Conservation (phyloP, 2,113 vertebrate species). For the Drymodes brunneopygia region DNA sequence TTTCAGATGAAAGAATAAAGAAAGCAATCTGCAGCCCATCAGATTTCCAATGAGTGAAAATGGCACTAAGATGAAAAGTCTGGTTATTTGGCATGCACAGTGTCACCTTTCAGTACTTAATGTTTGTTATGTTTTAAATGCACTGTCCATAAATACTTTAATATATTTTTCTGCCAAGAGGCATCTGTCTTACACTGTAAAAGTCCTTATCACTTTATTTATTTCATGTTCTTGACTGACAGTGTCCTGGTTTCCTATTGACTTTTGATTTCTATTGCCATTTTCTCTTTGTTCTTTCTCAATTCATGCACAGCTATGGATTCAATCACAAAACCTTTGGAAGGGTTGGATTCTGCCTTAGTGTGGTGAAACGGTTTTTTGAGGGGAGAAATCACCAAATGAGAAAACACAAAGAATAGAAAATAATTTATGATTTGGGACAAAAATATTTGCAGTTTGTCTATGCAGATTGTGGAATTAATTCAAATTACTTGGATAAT, state of each 20-base stretch:
- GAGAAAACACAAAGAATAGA: neutral
- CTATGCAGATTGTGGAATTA: neutral
- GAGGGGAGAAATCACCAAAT: neutral
- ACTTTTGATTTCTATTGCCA: neutral
- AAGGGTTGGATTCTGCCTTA: neutral
- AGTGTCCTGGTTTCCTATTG: neutral
- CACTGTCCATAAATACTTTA: constrained; percentile 23
- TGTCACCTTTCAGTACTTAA: constrained; percentile 32
- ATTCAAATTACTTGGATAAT: neutral
- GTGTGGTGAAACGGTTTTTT: neutral
- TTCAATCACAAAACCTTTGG: neutral
- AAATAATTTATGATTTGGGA: neutral
- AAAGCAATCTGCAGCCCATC: neutral
- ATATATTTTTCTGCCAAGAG: constrained; percentile 7
- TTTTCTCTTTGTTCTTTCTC: neutral
- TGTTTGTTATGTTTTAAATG: constrained; percentile 16
- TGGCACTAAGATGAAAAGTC: neutral
- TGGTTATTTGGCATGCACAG: neutral
- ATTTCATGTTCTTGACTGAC: constrained; percentile 7
- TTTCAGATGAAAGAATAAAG: neutral
- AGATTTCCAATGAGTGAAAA: neutral
- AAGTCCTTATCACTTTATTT: constrained; percentile 15
- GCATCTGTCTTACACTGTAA: constrained; percentile 2
- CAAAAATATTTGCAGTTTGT: neutral
- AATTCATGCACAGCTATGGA: neutral